These are phyloP conservation scores for Amblyopsis hoosieri DNA, from an alignment of 2,797 vertebrate genomes.

Conservation along the genomic window DNA sequence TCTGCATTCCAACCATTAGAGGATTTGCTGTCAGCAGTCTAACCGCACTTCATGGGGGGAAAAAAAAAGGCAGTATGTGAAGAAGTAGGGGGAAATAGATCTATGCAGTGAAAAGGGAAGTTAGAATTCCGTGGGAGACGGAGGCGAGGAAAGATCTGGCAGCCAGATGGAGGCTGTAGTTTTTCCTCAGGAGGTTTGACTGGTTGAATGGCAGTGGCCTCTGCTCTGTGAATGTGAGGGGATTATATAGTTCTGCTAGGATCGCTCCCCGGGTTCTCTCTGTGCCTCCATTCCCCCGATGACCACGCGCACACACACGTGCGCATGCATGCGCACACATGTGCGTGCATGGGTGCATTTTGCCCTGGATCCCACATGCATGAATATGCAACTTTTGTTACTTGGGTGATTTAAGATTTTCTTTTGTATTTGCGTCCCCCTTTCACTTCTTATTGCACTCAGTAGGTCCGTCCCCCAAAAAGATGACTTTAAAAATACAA, in stretches of 20 bases:
- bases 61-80: slow-evolving; percentile 39
- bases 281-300: slow-evolving; percentile 42
- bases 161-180: slow-evolving; percentile 73
- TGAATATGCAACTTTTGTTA: slow-evolving; percentile 23
- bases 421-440: not conserved
- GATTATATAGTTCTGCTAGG: slow-evolving; percentile 59
- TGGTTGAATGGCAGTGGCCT: slow-evolving; percentile 58
- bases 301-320: slow-evolving; percentile 23
- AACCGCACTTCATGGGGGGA: slow-evolving; percentile 59
- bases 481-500: not conserved
- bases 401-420: not conserved
- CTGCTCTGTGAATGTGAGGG: slow-evolving; percentile 55
- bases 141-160: slow-evolving; percentile 75
- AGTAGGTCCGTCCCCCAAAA: not conserved
- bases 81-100: slow-evolving; percentile 51
- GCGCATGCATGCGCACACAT: slow-evolving; percentile 24
- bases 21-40: slow-evolving; percentile 63
- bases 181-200: slow-evolving; percentile 62
- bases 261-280: slow-evolving; percentile 22
- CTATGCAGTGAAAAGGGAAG: slow-evolving; percentile 65
- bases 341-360: slow-evolving; percentile 30
- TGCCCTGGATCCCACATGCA: slow-evolving; percentile 10
- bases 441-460: not conserved
- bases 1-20: slow-evolving; percentile 69
- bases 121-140: slow-evolving; percentile 65